Base-by-base conservation (phyloP, 2,797 vertebrate species). In the Neomorphus geoffroyi region DNA sequence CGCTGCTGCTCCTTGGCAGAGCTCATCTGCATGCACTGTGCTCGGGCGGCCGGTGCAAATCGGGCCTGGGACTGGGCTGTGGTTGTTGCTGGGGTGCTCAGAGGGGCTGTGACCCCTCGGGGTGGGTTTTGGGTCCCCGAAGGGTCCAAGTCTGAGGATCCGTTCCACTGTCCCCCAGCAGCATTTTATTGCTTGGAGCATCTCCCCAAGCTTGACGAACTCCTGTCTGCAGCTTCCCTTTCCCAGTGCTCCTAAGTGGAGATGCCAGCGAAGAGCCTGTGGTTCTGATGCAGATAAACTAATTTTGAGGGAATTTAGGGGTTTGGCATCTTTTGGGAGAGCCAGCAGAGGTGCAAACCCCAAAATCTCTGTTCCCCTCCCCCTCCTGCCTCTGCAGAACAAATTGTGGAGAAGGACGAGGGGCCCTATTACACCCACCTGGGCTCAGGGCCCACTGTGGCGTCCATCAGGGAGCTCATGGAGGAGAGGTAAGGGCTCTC, bases 401-500 rank as follows among this genome's bases (percentile, higher is more conserved):
- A 99, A 98, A 98, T 99, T 6, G 95, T 98, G 93, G 99, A 99
- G 98, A 99, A 99, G 98, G 99, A 99, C 12, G 99, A 99, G 97
- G 99, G 99, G 50, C 99, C 99, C 0, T 99, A 99, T 95, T 99
- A 99, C 97, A 99, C 99, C 92, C 99, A 99, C 97, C 98, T 99
- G 97, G 99, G 99, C 96, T 98, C 99, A 17, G 99, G 99, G 92
- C 99, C 99, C 79, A 99, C 98, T 2, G 98, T 99, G 37, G 98
- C 98, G 16, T 99, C 99, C 91, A 98, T 99, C 97, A 97, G 99
- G 97, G 98, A 98, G 82, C 98, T 99, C 96, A 99, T 99, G 99
- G 99, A 99, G 96, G 98, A 97, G 43, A 98, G 99, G 99, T 99
- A 95, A 98, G 98, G 94, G 22, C 24, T 27, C 30, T 28, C 2